Percentiles rank a stretch among this genome's conserved stretches.
Evolutionary conservation across 1,140 invertebrate species (phyloP).

Genomic region (Latrodectus geometricus): DNA sequence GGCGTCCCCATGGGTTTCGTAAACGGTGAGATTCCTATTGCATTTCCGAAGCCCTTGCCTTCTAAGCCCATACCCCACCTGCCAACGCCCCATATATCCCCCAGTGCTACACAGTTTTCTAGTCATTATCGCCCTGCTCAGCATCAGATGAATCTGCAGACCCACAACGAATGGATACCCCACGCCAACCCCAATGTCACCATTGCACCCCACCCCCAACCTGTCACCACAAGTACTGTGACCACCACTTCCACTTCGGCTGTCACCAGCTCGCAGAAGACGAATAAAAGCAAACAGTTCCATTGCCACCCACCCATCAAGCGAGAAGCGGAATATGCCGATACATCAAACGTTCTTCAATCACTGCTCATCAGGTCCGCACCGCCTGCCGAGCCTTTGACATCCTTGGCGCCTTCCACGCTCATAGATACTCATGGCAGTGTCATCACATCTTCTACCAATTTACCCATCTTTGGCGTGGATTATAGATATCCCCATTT

Average conservation of each 20-base stretch:
- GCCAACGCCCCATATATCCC: slow-evolving; percentile 14
- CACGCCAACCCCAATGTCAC: slow-evolving; percentile 55
- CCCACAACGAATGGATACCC: slow-evolving; percentile 47
- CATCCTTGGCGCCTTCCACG: slow-evolving; percentile 1
- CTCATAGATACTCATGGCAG: slow-evolving; percentile 3
- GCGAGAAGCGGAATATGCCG: slow-evolving; percentile 31
- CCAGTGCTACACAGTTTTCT: slow-evolving; percentile 28
- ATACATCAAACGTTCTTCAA: slow-evolving; percentile 49
- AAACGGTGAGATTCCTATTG: slow-evolving; percentile 31
- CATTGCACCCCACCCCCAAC: slow-evolving; percentile 36
- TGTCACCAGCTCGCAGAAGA: slow-evolving; percentile 8
- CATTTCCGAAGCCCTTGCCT: slow-evolving; percentile 19
- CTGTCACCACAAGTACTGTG: not conserved
- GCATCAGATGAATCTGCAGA: slow-evolving; percentile 47
- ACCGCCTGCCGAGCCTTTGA: slow-evolving; percentile 2
- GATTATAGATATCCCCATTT: slow-evolving; percentile 41
- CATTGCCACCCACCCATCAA: not conserved
- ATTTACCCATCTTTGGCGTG: slow-evolving; percentile 16
- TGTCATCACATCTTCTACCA: slow-evolving; percentile 26
- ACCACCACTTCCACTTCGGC: slow-evolving; percentile 2
- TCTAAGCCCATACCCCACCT: slow-evolving; percentile 54
- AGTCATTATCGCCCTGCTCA: slow-evolving; percentile 56
- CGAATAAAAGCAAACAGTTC: slow-evolving; percentile 2
- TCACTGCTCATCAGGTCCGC: slow-evolving; percentile 37
- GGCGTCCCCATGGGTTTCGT: slow-evolving; percentile 30